Percentiles rank a stretch among this genome's conserved stretches.
phyloP scores from a whole-genome alignment of 2,113 vertebrate species.

The Rhineura floridana region DNA sequence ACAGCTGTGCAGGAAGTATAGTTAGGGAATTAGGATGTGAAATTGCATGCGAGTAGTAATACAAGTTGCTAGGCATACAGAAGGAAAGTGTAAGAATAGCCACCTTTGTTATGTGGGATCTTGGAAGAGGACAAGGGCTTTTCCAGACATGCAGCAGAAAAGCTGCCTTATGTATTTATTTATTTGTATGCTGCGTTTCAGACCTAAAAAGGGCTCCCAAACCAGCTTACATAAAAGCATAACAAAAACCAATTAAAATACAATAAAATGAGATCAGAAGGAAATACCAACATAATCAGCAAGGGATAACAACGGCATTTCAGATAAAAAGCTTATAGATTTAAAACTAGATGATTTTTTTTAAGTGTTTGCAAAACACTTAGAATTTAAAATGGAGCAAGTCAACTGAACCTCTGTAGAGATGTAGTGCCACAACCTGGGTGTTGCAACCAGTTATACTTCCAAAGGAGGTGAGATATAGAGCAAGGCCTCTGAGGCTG shows the following conservation, averaged over 20 bases:
- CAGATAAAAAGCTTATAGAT: background rate
- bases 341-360: background rate
- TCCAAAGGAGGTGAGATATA: background rate
- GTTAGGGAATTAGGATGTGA: background rate
- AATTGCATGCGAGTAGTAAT: background rate
- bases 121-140: background rate
- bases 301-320: background rate
- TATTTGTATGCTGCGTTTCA: background rate
- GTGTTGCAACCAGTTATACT: background rate
- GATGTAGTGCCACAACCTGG: background rate
- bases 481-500: background rate
- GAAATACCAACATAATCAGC: background rate
- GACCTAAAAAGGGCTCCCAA: too few species aligned
- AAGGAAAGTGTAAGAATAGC: background rate
- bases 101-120: background rate
- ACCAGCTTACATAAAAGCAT: background rate
- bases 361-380: background rate
- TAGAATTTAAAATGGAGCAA: background rate
- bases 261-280: background rate
- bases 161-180: background rate
- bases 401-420: background rate
- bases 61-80: background rate
- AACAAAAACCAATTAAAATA: background rate
- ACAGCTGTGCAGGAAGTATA: background rate
- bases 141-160: background rate